These are phyloP conservation scores for Noctua comes DNA, from an alignment of 2,888 invertebrate genomes.

Conservation along the genomic window DNA sequence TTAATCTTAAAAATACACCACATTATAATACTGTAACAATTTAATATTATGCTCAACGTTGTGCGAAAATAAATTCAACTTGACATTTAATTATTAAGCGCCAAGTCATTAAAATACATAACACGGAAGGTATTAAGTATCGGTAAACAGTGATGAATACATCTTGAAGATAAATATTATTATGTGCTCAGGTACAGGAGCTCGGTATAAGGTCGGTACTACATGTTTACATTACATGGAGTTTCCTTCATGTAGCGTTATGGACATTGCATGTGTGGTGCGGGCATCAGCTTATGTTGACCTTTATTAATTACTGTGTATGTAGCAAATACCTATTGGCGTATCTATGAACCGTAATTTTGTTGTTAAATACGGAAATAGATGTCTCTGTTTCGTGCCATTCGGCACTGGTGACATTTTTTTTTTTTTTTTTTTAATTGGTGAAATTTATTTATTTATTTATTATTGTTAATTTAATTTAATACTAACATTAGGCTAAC, in stretches of 20 bases:
- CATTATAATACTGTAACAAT: constrained; percentile 12
- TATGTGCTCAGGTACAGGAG: constrained; percentile 17
- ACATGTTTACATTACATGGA: constrained; percentile 17
- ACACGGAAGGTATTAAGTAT: constrained; percentile 47
- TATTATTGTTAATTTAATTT: too few relatives aligned
- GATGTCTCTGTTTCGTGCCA: neutral
- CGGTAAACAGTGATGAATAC: constrained; percentile 38
- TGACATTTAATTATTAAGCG: constrained; percentile 43
- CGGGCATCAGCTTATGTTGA: constrained; percentile 19
- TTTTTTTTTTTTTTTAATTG: too few relatives aligned
- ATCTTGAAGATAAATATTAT: constrained; percentile 19
- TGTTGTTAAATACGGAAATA: neutral
- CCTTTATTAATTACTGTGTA: constrained; percentile 30
- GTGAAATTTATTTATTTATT: too few relatives aligned
- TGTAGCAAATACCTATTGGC: neutral
- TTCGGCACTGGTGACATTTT: neutral
- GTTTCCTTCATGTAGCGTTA: neutral
- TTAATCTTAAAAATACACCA: neutral
- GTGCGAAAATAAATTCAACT: constrained; percentile 27
- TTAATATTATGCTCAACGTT: constrained; percentile 41
- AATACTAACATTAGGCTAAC: too few relatives aligned
- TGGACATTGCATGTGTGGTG: neutral
- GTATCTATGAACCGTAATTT: neutral
- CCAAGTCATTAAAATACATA: constrained; percentile 40
- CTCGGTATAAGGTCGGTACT: constrained; percentile 4